Evolutionary conservation across 2,797 vertebrate genomes (phyloP).

Genomic region (Scyliorhinus canicula): DNA sequence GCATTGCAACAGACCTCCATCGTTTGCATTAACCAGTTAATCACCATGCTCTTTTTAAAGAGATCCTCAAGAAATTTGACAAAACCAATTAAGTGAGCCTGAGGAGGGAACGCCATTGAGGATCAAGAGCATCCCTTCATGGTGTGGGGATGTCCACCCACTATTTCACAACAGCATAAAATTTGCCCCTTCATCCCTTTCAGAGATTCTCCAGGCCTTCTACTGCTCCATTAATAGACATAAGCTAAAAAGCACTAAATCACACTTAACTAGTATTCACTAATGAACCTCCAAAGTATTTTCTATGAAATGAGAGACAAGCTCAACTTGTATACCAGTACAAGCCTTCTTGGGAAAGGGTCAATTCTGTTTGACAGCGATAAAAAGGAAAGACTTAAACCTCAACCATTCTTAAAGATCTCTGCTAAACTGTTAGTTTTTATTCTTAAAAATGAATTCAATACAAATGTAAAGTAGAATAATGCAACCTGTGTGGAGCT

Average conservation of each 20-base stretch:
- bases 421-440: neutral
- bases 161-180: neutral
- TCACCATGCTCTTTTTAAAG: neutral
- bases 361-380: too few species aligned
- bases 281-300: too few species aligned
- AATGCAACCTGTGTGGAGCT: conserved; percentile 62
- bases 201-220: neutral
- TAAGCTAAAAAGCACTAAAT: neutral
- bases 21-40: neutral
- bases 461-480: neutral
- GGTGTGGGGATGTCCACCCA: neutral
- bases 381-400: neutral
- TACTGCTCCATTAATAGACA: neutral
- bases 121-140: neutral
- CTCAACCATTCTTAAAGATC: neutral
- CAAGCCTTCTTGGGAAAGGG: too few species aligned
- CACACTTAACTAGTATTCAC: neutral
- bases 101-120: neutral
- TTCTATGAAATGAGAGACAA: too few species aligned
- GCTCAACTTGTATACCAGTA: too few species aligned
- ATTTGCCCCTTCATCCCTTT: neutral
- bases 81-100: neutral
- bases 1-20: neutral
- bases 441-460: neutral
- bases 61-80: neutral